Evolutionary conservation across 2,888 invertebrate genomes (phyloP), one percentile per base, ranked within the genome.

Genomic region (Eurois occulta): DNA sequence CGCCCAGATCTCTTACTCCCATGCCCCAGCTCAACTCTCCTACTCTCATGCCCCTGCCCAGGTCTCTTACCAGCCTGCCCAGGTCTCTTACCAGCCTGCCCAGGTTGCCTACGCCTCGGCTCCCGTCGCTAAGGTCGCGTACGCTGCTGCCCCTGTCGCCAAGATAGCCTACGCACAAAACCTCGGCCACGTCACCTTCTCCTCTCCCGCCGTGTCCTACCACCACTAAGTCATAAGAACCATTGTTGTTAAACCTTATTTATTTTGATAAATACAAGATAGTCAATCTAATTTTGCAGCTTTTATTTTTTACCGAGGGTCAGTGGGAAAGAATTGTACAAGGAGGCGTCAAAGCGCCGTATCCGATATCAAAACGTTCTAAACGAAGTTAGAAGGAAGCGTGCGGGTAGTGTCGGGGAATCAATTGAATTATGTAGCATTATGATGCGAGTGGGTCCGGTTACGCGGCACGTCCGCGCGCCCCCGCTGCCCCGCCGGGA

Each of bases 341-440:
- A 95, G 94, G 92, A 95, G 94, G 94, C 94, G 95, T 95, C 93
- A 94, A 94, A 95, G 91, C 94, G 94, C 90, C 91, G 96, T 95
- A 96, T 96, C 96, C 94, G 95, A 96, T 96, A 96, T 96, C 96
- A 96, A 96, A 96, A 96, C 95, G 96, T 90, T 94, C 89, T 90
- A 95, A 96, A 96, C 95, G 95, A 96, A 96, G 96, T 96, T 96
- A 96, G 90, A 88, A 92, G 92, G 93, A 94, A 95, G 95, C 95
- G 95, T 96, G 96, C 94, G 95, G 95, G 95, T 95, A 95, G 96
- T 95, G 96, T 95, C 93, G 95, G 96, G 94, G 95, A 95, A 96
- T 95, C 95, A 96, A 96, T 96, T 96, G 96, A 96, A 95, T 96
- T 96, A 96, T 94, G 95, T 95, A 94, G 93, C 96, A 94, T 96